These are phyloP conservation scores for Protobothrops mucrosquamatus DNA, from an alignment of 2,113 vertebrate genomes.

Conservation along the genomic window DNA sequence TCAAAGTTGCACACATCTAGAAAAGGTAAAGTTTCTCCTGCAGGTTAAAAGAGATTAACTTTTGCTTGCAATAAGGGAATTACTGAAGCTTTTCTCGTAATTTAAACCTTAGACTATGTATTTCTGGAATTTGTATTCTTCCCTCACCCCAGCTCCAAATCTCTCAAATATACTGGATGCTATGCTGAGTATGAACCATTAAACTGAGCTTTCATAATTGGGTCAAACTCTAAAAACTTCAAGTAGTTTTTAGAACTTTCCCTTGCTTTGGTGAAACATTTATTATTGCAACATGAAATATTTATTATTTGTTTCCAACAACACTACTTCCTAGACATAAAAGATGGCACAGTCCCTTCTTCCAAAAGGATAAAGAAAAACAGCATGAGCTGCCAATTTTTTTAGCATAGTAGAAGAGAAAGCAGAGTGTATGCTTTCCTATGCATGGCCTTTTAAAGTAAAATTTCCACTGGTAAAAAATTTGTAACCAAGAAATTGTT, in stretches of 20 bases:
- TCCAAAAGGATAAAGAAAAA: constrained; percentile 41
- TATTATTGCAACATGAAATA: constrained; percentile 27
- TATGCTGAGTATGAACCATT: not conserved
- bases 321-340: constrained; percentile 14
- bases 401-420: not conserved
- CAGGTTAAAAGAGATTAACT: not conserved
- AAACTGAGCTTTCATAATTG: not conserved
- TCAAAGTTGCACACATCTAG: not conserved
- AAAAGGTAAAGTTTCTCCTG: not conserved
- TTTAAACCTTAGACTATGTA: not conserved
- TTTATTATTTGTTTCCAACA: constrained; percentile 26
- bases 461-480: not conserved
- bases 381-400: constrained; percentile 16
- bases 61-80: not conserved
- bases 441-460: not conserved
- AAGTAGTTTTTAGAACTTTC: constrained; percentile 19
- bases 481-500: not conserved
- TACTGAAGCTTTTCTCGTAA: not conserved
- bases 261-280: constrained; percentile 26
- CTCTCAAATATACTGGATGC: not conserved
- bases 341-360: not conserved
- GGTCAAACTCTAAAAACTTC: constrained; percentile 20
- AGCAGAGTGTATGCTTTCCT: not conserved
- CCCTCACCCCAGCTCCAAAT: not conserved
- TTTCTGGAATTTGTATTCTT: not conserved